A percentile compares a stretch with the other conserved stretches of the same genome.
These are phyloP conservation scores for Alaudala cheleensis DNA, from an alignment of 2,113 vertebrate species.

Conservation along the genomic window DNA sequence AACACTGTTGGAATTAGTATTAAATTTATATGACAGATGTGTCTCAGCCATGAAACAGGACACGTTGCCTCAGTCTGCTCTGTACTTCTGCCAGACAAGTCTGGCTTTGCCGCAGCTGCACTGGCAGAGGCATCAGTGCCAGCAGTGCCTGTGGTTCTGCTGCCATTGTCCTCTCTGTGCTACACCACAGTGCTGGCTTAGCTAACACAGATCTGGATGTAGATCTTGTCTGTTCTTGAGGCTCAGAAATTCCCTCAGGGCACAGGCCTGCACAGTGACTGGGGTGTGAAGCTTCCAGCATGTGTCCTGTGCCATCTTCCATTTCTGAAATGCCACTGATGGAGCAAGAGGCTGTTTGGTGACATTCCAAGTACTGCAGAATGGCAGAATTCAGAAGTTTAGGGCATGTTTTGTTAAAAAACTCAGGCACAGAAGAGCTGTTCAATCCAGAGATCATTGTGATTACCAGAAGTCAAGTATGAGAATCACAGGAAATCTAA, in stretches of 20 bases:
- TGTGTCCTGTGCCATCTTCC: background rate
- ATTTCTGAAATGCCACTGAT: background rate
- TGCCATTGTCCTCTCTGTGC: background rate
- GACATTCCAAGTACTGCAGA: background rate
- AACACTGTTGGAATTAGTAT: background rate
- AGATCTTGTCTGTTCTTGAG: background rate
- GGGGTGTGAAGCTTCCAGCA: fast-evolving
- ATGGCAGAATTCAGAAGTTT: background rate
- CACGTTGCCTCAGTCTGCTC: background rate
- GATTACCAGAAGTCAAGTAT: background rate
- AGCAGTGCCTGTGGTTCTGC: background rate
- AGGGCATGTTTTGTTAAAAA: background rate
- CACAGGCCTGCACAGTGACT: background rate
- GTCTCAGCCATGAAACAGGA: conserved; percentile 16
- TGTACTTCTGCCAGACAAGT: conserved; percentile 13
- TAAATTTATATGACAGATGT: conserved; percentile 4
- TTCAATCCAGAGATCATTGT: background rate
- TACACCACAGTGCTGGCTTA: background rate
- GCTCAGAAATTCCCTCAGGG: background rate
- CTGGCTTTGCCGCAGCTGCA: conserved; percentile 25
- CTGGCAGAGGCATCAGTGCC: background rate
- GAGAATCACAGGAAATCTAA: background rate
- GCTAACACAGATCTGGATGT: background rate
- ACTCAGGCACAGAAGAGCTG: background rate
- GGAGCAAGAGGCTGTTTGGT: background rate